Conservation (phyloP, 2,113 vertebrate species). For the Benthochromis sp. region DNA sequence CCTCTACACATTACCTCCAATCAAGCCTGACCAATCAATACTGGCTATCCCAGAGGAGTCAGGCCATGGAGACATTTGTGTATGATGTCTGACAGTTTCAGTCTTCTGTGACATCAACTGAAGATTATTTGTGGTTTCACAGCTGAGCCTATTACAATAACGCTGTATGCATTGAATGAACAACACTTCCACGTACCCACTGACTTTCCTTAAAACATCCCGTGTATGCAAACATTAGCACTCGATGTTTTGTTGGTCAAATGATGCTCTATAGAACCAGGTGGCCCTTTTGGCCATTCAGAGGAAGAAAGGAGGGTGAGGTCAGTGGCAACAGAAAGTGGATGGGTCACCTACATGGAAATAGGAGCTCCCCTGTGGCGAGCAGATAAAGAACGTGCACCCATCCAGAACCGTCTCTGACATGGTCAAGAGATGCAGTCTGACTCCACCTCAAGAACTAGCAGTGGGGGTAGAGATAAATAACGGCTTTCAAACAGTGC, state of each 20-base stretch:
- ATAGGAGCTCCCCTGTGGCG: slow-evolving; percentile 51
- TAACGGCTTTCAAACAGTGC: slow-evolving; percentile 50
- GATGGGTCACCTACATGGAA: slow-evolving; percentile 60
- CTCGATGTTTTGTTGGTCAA: not conserved
- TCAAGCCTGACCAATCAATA: slow-evolving; percentile 68
- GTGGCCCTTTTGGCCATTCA: slow-evolving; percentile 28
- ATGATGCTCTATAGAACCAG: slow-evolving; percentile 29
- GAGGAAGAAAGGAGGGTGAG: slow-evolving; percentile 51
- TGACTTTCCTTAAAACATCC: not conserved
- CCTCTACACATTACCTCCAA: slow-evolving; percentile 53
- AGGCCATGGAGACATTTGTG: slow-evolving; percentile 13
- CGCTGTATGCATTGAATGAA: not conserved
- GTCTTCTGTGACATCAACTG: not conserved
- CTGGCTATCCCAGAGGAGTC: slow-evolving; percentile 34
- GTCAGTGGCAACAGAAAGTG: slow-evolving; percentile 45
- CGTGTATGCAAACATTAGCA: slow-evolving; percentile 28
- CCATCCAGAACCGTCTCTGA: slow-evolving; percentile 60
- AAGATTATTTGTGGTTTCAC: slow-evolving; percentile 28
- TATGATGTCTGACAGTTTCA: not conserved
- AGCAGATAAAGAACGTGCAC: slow-evolving; percentile 49
- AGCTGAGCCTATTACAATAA: slow-evolving; percentile 24
- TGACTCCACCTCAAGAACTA: not conserved
- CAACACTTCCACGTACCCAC: not conserved
- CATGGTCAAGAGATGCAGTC: slow-evolving; percentile 19
- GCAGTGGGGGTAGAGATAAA: slow-evolving; percentile 11